Conservation (phyloP, 1,140 invertebrate species). For the Babylonia areolata region DNA sequence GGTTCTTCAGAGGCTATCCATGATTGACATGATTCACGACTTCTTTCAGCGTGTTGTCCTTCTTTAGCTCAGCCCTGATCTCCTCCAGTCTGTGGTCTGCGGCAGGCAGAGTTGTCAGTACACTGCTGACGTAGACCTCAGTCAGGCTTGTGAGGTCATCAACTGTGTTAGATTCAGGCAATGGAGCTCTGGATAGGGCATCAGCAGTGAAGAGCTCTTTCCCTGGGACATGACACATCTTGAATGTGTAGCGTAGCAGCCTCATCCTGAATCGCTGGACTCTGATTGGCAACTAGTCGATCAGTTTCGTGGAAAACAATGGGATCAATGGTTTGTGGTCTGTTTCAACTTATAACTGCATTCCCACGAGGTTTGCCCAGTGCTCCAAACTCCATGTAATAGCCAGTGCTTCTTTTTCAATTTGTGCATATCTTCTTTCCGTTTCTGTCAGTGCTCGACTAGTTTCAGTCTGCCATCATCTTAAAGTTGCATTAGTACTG, state of each 20-base stretch:
- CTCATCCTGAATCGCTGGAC: slow-evolving; percentile 51
- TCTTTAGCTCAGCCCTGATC: slow-evolving; percentile 18
- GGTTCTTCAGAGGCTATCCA: slow-evolving; percentile 9
- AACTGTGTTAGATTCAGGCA: background rate
- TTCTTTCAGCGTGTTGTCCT: background rate
- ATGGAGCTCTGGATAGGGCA: slow-evolving; percentile 43
- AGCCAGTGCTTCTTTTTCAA: slow-evolving; percentile 78
- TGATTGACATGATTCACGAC: slow-evolving; percentile 5
- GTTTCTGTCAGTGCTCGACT: slow-evolving; percentile 53
- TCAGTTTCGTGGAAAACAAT: slow-evolving; percentile 44
- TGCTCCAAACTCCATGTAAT: slow-evolving; percentile 77
- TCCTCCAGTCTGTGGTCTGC: slow-evolving; percentile 5
- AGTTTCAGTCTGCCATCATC: slow-evolving; percentile 37
- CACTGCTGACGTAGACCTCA: background rate
- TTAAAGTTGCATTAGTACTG: slow-evolving; percentile 38
- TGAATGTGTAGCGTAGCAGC: slow-evolving; percentile 41
- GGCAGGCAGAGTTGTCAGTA: slow-evolving; percentile 12
- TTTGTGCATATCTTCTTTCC: slow-evolving; percentile 77
- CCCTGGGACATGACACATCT: slow-evolving; percentile 45
- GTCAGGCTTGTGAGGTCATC: background rate
- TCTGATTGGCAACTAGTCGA: slow-evolving; percentile 40
- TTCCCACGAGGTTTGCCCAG: slow-evolving; percentile 77
- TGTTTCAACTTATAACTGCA: slow-evolving; percentile 59
- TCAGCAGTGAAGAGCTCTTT: slow-evolving; percentile 48
- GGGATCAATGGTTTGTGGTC: slow-evolving; percentile 72